Base-by-base conservation (phyloP, 1,140 invertebrate species). In the Pristionchus pacificus region DNA sequence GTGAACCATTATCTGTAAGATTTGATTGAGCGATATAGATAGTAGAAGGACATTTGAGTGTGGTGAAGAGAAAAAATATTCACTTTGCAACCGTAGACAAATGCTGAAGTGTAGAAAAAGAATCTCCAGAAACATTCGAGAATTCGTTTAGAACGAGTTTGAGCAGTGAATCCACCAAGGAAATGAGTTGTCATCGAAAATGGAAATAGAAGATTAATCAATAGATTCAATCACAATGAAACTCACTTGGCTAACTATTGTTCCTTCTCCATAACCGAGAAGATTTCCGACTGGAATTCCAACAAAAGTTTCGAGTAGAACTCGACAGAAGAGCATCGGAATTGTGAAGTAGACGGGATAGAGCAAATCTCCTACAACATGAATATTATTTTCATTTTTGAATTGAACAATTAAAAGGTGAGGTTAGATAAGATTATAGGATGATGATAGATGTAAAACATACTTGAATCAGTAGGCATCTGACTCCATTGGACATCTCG, bases 91-190 rank as follows among this genome's bases (percentile, higher is more conserved):
- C 79, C 79, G 58, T 75, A 80, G 6, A 74, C 3, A 57, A 81
- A 78, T 13, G 79, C 60, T 14, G 71, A 32, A 2, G 66, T 38
- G 59, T 80, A 80, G 32, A 69, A 71, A 58, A 65, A 68, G 59
- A 79, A 80, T 57, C 79, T 70, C 66, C 71, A 80, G 60, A 81
- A 75, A 61, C 68, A 74, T 69, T 80, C 79, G 24, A 80, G 64
- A 29, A 80, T 70, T 55, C 78, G 68, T 63, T 81, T 81, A 31
- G 66, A 68, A 27, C 33, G 66, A 33, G 31, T 65, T 32, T n/a
- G 27, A 33, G 62, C 62, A 33, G 24, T 32, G 33, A 65, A 32
- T 33, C 30, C 38, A 30, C 31, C 33, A 65, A 25, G 30, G 30
- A 10, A 29, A 19, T 2, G 10, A 10, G 19, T 27, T 27, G 27